Evolutionary conservation across 2,113 vertebrate genomes (phyloP).

Genomic region (Bucco capensis): DNA sequence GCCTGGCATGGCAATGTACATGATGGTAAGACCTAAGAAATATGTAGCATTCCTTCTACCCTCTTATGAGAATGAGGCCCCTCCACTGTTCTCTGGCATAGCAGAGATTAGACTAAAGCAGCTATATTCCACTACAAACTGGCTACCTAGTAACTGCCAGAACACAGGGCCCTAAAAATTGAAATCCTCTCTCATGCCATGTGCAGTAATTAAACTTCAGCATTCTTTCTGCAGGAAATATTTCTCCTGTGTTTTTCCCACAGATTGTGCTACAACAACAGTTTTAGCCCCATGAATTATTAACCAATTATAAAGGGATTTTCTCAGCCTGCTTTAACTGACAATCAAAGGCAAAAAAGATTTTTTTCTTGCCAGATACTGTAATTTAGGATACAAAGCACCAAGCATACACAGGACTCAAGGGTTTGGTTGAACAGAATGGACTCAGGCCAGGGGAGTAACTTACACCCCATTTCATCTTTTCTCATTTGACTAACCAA

Average conservation of each 20-base stretch:
- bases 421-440: background rate
- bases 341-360: slow-evolving; percentile 24
- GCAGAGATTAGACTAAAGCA: slow-evolving; percentile 36
- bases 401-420: background rate
- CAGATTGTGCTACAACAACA: slow-evolving; percentile 48
- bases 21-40: slow-evolving; percentile 38
- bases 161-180: slow-evolving; percentile 70
- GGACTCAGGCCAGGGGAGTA: background rate
- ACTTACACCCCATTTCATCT: background rate
- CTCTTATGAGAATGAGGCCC: slow-evolving; percentile 75
- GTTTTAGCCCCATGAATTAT: slow-evolving; percentile 23
- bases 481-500: background rate
- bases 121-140: slow-evolving; percentile 14
- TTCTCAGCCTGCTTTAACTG: slow-evolving; percentile 62
- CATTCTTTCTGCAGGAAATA: slow-evolving; percentile 76
- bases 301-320: slow-evolving; percentile 60
- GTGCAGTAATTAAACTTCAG: slow-evolving; percentile 82
- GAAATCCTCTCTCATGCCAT: slow-evolving; percentile 69
- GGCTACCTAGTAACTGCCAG: slow-evolving; percentile 68
- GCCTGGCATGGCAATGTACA: slow-evolving; percentile 11
- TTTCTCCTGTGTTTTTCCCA: slow-evolving; percentile 68
- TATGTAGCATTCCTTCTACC: slow-evolving; percentile 61
- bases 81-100: slow-evolving; percentile 72
- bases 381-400: background rate
- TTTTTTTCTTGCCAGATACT: background rate